Percentiles rank a stretch among this genome's conserved stretches.
phyloP scores from a whole-genome alignment of 2,888 invertebrate genomes.

The Rhorus exstirpatorius region DNA sequence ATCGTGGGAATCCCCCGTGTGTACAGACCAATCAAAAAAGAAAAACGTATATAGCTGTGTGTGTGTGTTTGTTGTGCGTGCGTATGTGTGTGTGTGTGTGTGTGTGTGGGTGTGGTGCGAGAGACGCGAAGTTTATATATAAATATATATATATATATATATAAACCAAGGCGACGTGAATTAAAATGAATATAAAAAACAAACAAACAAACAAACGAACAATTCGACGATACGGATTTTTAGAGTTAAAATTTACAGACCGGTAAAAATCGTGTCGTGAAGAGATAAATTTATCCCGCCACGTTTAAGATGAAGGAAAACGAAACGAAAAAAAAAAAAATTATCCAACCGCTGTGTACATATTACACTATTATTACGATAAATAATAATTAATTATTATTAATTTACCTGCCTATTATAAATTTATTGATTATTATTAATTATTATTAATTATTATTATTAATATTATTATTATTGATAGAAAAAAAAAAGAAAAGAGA shows the following conservation, averaged over 20 bases:
- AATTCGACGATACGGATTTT: conserved; percentile 46
- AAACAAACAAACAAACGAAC: too few species aligned
- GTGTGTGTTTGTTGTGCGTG: conserved; percentile 20
- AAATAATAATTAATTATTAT: conserved; percentile 77
- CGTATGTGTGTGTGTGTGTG: conserved; percentile 72
- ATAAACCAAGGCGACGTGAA: conserved; percentile 36
- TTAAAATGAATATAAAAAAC: too few species aligned
- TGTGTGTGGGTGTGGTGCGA: conserved; percentile 22
- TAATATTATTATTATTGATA: conserved; percentile 78
- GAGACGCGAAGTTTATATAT: conserved; percentile 14
- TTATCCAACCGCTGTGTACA: conserved; percentile 80
- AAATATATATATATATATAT: conserved; percentile 22
- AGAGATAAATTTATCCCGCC: conserved; percentile 72
- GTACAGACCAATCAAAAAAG: conserved; percentile 83
- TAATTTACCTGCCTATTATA: conserved; percentile 84
- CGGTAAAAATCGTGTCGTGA: conserved; percentile 54
- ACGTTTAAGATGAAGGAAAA: conserved; percentile 72
- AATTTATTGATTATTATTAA: conserved; percentile 82
- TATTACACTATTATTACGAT: conserved; percentile 83
- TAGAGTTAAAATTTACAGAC: conserved; percentile 41
- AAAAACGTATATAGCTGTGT: conserved; percentile 74
- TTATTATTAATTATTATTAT: conserved; percentile 76
- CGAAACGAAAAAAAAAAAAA: conserved; percentile 30
- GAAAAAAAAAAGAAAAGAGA: conserved; percentile 73
- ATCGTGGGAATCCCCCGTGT: conserved; percentile 75